A percentile compares a stretch with the other conserved stretches of the same genome.
Conservation (phyloP, 2,888 invertebrate genomes). For the Diloba caeruleocephala region DNA sequence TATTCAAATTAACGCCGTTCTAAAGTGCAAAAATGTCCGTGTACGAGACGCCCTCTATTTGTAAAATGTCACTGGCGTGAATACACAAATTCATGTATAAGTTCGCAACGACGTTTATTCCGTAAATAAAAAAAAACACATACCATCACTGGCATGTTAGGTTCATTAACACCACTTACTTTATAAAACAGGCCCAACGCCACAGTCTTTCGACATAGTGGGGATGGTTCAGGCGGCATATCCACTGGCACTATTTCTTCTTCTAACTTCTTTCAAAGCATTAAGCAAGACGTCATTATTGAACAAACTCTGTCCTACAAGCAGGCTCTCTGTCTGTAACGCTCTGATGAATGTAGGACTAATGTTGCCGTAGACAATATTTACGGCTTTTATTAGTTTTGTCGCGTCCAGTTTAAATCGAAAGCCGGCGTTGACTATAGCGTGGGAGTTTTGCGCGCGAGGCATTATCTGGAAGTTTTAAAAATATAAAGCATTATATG, state of each 20-base stretch:
- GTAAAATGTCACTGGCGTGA: too few species aligned
- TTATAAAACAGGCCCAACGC: constrained; percentile 95
- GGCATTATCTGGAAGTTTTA: constrained; percentile 91
- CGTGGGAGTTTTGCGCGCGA: constrained; percentile 93
- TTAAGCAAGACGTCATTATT: constrained; percentile 79
- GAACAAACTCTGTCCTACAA: constrained; percentile 79
- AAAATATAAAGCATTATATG: too few species aligned
- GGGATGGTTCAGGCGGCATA: constrained; percentile 91
- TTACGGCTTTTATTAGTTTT: constrained; percentile 78
- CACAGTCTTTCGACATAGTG: constrained; percentile 91
- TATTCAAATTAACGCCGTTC: too few species aligned
- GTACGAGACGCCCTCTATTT: too few species aligned
- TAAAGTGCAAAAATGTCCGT: too few species aligned
- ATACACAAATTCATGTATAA: too few species aligned
- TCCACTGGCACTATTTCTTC: constrained; percentile 91
- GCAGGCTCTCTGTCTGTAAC: constrained; percentile 83
- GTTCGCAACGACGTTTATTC: too few species aligned
- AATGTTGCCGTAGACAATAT: constrained; percentile 92
- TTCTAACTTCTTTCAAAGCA: constrained; percentile 86
- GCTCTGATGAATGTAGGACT: constrained; percentile 89
- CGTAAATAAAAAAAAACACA: too few species aligned
- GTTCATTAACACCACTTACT: constrained; percentile 84
- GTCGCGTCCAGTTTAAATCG: constrained; percentile 87
- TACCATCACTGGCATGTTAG: too few species aligned
- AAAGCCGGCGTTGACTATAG: constrained; percentile 94